Conservation (phyloP, 2,888 invertebrate species). For the Drosophila atripex region DNA sequence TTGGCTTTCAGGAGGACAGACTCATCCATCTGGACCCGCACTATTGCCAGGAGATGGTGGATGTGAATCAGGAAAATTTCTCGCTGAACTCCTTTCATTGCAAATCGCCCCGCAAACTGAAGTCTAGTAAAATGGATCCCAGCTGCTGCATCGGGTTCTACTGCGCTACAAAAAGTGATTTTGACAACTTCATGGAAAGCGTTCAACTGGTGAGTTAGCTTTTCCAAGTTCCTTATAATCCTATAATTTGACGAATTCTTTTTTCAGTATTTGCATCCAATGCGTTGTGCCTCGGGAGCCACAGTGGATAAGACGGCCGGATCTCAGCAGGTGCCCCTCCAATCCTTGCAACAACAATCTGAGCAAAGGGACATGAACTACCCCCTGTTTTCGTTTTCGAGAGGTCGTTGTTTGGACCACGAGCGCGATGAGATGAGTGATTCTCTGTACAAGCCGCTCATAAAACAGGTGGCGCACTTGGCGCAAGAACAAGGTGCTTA, state of each 20-base stretch:
- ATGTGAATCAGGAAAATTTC: conserved; percentile 92
- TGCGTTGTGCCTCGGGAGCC: conserved; percentile 80
- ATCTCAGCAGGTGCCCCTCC: conserved; percentile 40
- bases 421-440: conserved; percentile 80
- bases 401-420: conserved; percentile 87
- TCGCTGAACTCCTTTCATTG: conserved; percentile 93
- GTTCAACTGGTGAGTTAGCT: conserved; percentile 86
- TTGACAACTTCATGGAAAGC: conserved; percentile 89
- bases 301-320: conserved; percentile 62
- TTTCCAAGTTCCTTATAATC: not conserved
- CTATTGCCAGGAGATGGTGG: conserved; percentile 95
- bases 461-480: conserved; percentile 85
- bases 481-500: conserved; percentile 85
- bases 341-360: conserved; percentile 45
- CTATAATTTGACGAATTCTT: not conserved
- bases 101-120: conserved; percentile 92
- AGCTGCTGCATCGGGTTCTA: conserved; percentile 97
- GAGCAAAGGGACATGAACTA: conserved; percentile 85
- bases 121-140: conserved; percentile 94
- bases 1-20: conserved; percentile 96
- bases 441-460: conserved; percentile 85
- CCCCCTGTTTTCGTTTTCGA: conserved; percentile 92
- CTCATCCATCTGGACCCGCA: conserved; percentile 97
- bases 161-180: conserved; percentile 90
- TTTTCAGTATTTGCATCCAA: conserved; percentile 85